Base-by-base conservation (phyloP, 2,888 invertebrate genomes). In the Zelleria hepariella region DNA sequence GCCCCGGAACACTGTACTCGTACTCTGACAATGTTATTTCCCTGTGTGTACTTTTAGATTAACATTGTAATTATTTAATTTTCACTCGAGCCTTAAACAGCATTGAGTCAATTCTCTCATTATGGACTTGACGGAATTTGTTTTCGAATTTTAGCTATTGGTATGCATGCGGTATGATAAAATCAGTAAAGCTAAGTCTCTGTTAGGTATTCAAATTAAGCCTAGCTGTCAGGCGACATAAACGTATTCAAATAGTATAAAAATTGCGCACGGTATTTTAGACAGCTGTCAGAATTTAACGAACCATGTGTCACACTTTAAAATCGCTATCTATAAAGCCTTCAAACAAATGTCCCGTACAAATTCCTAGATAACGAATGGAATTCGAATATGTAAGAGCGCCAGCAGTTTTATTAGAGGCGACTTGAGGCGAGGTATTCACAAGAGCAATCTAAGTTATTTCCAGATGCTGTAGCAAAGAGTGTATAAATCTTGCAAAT, bases 401-500 rank as follows among this genome's bases (percentile, higher is more conserved):
- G 15, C 32, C 32, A 42, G 15, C 32, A 15, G 32, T 42, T 42
- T 42, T 42, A 42, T 42, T 42, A 42, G 32, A 15, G 32, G 15
- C 32, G 32, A 42, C 15, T 42, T 15, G 32, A 15, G 32, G 15
- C 32, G 32, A 42, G 32, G 32, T 42, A 42, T 42, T 42, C 32
- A 15, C 32, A 10, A 15, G 20, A 51, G 51, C n/a, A 53, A 53
- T 53, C 24, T 25, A 15, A 25, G 25, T 23, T 53, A 53, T 53
- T 53, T 53, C 24, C 15, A n/a, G 25, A 25, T 53, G 53, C 53
- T 25, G 53, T 24, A 4, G 57, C 24, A 48, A 23, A 48, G 47
- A 48, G 57, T 57, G 26, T 18, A 57, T 57, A 57, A 48, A 57
- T 48, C 48, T 47, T 57, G 48, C 58, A 48, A 57, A 57, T 25